A percentile compares a stretch with the other conserved stretches of the same genome.
phyloP scores from a whole-genome alignment of 2,888 invertebrate species.

The Standfussiana lucernea region DNA sequence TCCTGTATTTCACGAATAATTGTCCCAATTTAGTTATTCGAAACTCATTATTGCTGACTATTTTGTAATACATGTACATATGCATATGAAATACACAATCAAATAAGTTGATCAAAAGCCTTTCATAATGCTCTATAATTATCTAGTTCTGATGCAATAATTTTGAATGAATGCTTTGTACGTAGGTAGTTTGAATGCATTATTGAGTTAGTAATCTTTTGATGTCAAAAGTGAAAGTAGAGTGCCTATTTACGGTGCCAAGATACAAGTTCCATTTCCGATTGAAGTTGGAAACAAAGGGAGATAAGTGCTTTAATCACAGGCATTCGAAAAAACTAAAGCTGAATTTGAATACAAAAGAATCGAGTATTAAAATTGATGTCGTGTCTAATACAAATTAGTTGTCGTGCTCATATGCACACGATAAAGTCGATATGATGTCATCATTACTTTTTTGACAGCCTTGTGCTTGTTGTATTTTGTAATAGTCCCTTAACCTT shows the following conservation, averaged over 20 bases:
- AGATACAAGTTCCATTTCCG: conserved; percentile 12
- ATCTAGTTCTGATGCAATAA: conserved; percentile 57
- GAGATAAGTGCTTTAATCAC: conserved; percentile 9
- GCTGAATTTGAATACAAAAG: conserved; percentile 49
- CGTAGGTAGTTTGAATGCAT: conserved; percentile 35
- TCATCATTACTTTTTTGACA: conserved; percentile 46
- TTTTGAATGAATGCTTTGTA: conserved; percentile 42
- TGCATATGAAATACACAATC: conserved; percentile 39
- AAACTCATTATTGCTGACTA: conserved; percentile 45
- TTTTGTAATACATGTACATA: conserved; percentile 45
- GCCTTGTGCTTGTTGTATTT: conserved; percentile 48
- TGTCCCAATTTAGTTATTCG: conserved; percentile 43
- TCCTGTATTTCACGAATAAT: conserved; percentile 34
- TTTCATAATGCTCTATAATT: conserved; percentile 51
- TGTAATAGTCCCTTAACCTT: conserved; percentile 28
- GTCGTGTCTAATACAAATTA: conserved; percentile 52
- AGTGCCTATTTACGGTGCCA: background rate
- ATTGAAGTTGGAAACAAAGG: conserved; percentile 19
- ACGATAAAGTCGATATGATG: conserved; percentile 46
- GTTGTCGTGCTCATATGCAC: conserved; percentile 25
- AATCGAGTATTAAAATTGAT: conserved; percentile 36
- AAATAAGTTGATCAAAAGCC: conserved; percentile 52
- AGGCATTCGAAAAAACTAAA: conserved; percentile 25
- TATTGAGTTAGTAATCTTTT: conserved; percentile 33
- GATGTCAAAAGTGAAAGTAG: conserved; percentile 48